phyloP scores from a whole-genome alignment of 2,888 invertebrate species.

The Spialia ferax region DNA sequence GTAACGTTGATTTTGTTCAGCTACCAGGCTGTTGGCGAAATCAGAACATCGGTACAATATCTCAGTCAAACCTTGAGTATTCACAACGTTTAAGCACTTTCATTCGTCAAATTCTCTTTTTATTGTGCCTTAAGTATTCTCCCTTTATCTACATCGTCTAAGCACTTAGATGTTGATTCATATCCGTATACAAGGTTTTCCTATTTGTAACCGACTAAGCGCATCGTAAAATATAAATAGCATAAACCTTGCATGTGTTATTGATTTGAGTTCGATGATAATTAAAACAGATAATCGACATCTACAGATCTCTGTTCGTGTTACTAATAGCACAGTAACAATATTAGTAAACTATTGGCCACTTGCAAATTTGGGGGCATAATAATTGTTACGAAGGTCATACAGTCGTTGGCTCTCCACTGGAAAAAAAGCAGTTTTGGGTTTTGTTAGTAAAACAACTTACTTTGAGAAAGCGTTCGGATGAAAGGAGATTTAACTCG shows the following conservation, averaged over 20 bases:
- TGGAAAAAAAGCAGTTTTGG: slow-evolving; percentile 31
- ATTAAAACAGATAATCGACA: slow-evolving; percentile 7
- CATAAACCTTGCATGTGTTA: slow-evolving; percentile 34
- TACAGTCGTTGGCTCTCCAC: not conserved
- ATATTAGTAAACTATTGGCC: too few species aligned
- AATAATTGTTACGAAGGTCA: slow-evolving; percentile 28
- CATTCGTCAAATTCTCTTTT: slow-evolving; percentile 38
- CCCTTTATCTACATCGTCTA: slow-evolving; percentile 5
- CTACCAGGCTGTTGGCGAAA: slow-evolving; percentile 39
- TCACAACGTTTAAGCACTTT: slow-evolving; percentile 42
- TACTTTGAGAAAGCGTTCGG: slow-evolving; percentile 33
- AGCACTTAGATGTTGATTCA: slow-evolving; percentile 18
- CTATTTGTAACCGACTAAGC: slow-evolving; percentile 24
- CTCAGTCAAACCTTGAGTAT: slow-evolving; percentile 44
- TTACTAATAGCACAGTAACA: slow-evolving; percentile 1
- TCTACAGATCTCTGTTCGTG: not conserved
- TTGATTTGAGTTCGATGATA: slow-evolving; percentile 25
- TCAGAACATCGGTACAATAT: slow-evolving; percentile 41
- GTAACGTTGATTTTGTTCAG: slow-evolving; percentile 43
- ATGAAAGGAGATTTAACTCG: slow-evolving; percentile 38
- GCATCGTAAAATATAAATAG: slow-evolving; percentile 36
- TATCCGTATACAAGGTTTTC: slow-evolving; percentile 30
- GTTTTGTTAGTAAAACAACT: slow-evolving; percentile 36
- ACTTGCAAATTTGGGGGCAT: slow-evolving; percentile 22
- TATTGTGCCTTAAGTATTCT: slow-evolving; percentile 18